These are phyloP conservation scores for Drosophila neotestacea DNA, from an alignment of 2,888 invertebrate genomes.

Conservation along the genomic window DNA sequence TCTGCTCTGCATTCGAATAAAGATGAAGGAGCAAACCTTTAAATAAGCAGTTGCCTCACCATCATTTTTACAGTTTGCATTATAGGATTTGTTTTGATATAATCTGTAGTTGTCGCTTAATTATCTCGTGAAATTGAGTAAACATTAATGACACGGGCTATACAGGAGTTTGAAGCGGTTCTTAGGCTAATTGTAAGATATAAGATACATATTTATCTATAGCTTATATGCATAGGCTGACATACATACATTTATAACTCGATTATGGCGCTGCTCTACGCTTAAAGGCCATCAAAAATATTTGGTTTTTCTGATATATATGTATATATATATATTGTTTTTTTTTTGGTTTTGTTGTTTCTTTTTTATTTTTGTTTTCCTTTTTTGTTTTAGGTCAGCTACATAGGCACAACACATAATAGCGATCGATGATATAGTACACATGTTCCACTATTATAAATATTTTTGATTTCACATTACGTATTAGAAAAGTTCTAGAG, in stretches of 20 bases:
- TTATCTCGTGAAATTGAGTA: background rate
- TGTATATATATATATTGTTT: background rate
- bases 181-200: constrained; percentile 26
- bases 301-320: constrained; percentile 5
- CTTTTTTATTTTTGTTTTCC: constrained; percentile 2
- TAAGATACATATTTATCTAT: constrained; percentile 37
- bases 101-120: background rate
- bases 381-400: constrained; percentile 37
- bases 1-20: constrained; percentile 17
- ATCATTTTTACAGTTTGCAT: constrained; percentile 10
- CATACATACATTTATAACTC: constrained; percentile 17
- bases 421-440: constrained; percentile 51
- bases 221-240: constrained; percentile 10
- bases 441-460: constrained; percentile 50
- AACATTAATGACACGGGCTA: constrained; percentile 17
- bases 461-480: constrained; percentile 37
- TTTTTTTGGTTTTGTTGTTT: background rate
- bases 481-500: constrained; percentile 21
- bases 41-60: background rate
- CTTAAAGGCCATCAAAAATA: constrained; percentile 65
- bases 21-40: background rate
- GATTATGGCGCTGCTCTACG: constrained; percentile 43
- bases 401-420: constrained; percentile 61
- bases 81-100: constrained; percentile 18
- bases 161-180: constrained; percentile 29